Evolutionary conservation across 2,888 invertebrate genomes (phyloP), one percentile per base, ranked within the genome.

Genomic region (Apocheima hispidaria): DNA sequence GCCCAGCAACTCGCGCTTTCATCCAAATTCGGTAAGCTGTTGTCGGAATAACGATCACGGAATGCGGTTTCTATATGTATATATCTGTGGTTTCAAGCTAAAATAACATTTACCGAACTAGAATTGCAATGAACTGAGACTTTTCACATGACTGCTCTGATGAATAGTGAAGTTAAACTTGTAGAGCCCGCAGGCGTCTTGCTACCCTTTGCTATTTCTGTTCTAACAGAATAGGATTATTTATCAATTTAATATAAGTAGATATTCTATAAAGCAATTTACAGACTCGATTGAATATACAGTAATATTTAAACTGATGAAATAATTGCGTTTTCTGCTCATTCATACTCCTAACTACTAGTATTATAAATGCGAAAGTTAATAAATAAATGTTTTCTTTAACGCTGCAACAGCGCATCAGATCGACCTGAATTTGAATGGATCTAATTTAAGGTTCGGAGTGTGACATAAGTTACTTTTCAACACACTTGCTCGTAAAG

Each of bases 161-260:
- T 79, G 76, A 75, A 79, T 81, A 76, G 79, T 79, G 80, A 78
- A 83, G 82, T 82, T 74, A 49, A 52, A 52, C 10, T 46, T 28
- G 23, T 30, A 67, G 66, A 51, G 56, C 76, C 83, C 79, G 56
- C 70, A 41, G 79, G 83, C 80, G 65, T 36, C 62, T 54, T 66
- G 35, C 28, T 51, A 74, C 83, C 85, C 82, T 77, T 78, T 77
- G 66, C 71, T 73, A 71, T 74, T 77, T 69, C 67, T 60, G 41
- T 77, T 69, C 67, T 60, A 44, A 65, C 66, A 69, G 75, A 82
- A 84, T 79, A 78, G 75, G 76, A 82, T 83, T 81, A 82, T 71
- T 69, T 71, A 70, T 71, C 44, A 50, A 43, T 71, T 65, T 59
- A 75, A 71, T 38, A 18, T 12, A 20, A 6, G 16, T 23, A 33